These are phyloP conservation scores for Danio choprae DNA, from an alignment of 2,797 vertebrate species.

Conservation along the genomic window DNA sequence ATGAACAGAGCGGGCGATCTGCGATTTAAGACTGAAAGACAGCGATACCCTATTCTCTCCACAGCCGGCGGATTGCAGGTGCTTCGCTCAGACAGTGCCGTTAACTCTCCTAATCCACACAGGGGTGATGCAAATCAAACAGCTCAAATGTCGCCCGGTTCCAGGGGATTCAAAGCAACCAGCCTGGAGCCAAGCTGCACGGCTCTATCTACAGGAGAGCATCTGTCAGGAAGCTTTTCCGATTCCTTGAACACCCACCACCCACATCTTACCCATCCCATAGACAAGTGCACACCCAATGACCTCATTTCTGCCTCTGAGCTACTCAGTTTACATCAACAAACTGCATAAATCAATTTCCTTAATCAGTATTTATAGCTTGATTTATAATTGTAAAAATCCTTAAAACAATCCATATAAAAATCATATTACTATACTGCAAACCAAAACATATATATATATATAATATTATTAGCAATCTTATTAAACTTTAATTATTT, in stretches of 20 bases:
- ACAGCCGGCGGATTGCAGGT: conserved; percentile 28
- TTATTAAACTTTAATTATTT: too few relatives aligned
- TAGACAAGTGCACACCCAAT: conserved; percentile 14
- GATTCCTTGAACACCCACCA: conserved; percentile 30
- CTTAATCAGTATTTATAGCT: neutral
- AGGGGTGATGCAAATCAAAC: conserved; percentile 61
- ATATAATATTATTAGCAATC: too few relatives aligned
- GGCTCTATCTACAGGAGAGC: conserved; percentile 61
- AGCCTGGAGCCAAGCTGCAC: conserved; percentile 56
- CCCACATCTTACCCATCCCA: conserved; percentile 26
- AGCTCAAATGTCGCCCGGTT: conserved; percentile 64
- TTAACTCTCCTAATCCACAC: conserved; percentile 63
- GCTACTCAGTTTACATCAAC: neutral
- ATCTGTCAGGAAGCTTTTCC: conserved; percentile 56
- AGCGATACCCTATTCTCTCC: neutral
- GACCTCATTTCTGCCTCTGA: conserved; percentile 19
- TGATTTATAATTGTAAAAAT: neutral
- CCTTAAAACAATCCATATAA: too few relatives aligned
- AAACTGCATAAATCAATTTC: neutral
- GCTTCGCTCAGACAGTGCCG: conserved; percentile 55
- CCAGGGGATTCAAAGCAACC: conserved; percentile 61
- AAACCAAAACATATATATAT: too few relatives aligned
- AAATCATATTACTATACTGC: too few relatives aligned
- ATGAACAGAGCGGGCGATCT: conserved; percentile 19
- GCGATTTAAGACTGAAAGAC: neutral